These are phyloP conservation scores for Odontocolon sp. DNA, from an alignment of 2,888 invertebrate species.

Conservation along the genomic window DNA sequence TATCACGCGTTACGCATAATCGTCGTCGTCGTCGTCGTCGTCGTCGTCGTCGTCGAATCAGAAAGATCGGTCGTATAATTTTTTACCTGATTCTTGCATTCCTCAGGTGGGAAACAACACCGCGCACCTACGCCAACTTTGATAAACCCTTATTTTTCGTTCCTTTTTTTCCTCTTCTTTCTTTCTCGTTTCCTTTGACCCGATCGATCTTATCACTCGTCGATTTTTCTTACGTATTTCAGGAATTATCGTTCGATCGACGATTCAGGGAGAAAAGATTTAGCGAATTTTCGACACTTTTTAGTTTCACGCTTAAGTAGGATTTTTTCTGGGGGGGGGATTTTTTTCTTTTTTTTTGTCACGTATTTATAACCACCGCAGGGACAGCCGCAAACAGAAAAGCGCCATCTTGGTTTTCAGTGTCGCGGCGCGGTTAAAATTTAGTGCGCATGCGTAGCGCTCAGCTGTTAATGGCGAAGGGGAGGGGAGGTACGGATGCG, in stretches of 20 bases:
- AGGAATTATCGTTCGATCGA: no score
- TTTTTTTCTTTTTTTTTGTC: conserved; percentile 5
- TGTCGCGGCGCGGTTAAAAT: conserved; percentile 10
- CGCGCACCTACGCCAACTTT: conserved; percentile 72
- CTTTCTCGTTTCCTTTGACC: background rate
- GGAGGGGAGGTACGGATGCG: background rate
- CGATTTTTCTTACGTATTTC: background rate
- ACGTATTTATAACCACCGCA: conserved; percentile 76
- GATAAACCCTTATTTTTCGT: conserved; percentile 1
- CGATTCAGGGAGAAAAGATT: no score
- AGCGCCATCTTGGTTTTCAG: conserved; percentile 76
- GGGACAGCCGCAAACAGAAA: conserved; percentile 75
- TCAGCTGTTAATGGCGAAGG: background rate
- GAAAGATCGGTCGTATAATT: background rate
- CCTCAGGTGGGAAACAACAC: conserved; percentile 83
- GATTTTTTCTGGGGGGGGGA: no score
- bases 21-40: no score
- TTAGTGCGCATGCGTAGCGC: conserved; percentile 38
- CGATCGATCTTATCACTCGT: conserved; percentile 16
- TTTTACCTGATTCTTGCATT: conserved; percentile 64
- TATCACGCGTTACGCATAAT: background rate
- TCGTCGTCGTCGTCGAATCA: no score
- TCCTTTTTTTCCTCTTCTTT: conserved; percentile 2
- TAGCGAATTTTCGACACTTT: background rate
- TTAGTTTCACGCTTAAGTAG: background rate